These are phyloP conservation scores for Pristiophorus japonicus DNA, from an alignment of 2,113 vertebrate genomes.

Conservation along the genomic window DNA sequence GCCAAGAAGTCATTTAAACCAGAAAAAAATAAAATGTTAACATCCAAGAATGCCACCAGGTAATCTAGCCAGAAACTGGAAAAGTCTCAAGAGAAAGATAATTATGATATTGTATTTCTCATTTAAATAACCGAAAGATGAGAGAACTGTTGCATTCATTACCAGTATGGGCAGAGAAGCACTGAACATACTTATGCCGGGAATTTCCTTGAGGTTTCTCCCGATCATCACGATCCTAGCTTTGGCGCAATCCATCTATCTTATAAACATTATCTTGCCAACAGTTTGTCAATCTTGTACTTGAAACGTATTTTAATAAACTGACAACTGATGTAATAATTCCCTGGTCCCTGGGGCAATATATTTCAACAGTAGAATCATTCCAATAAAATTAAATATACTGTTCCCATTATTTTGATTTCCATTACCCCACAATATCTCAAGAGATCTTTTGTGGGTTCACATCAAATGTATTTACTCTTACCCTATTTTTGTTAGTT, in stretches of 20 bases:
- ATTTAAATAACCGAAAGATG: neutral
- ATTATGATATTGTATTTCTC: neutral
- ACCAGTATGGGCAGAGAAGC: neutral
- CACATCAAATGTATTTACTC: neutral
- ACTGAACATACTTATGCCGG: neutral
- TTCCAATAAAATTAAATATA: neutral
- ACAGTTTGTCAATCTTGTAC: neutral
- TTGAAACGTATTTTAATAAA: neutral
- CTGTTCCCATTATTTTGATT: neutral
- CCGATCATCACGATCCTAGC: neutral
- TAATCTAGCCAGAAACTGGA: slow-evolving; percentile 4
- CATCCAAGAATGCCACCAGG: neutral
- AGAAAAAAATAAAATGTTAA: neutral
- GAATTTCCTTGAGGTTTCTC: neutral
- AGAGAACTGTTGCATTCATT: neutral
- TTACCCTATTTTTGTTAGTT: neutral
- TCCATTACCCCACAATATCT: neutral
- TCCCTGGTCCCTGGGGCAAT: neutral
- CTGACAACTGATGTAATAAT: neutral
- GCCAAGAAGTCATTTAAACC: neutral
- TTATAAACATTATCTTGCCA: slow-evolving; percentile 11
- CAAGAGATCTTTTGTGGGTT: neutral
- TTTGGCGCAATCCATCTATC: neutral
- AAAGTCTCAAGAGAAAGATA: neutral
- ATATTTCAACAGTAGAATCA: neutral